These are phyloP conservation scores for Diplogasteroides magnus DNA, from an alignment of 1,140 invertebrate genomes.

Conservation along the genomic window DNA sequence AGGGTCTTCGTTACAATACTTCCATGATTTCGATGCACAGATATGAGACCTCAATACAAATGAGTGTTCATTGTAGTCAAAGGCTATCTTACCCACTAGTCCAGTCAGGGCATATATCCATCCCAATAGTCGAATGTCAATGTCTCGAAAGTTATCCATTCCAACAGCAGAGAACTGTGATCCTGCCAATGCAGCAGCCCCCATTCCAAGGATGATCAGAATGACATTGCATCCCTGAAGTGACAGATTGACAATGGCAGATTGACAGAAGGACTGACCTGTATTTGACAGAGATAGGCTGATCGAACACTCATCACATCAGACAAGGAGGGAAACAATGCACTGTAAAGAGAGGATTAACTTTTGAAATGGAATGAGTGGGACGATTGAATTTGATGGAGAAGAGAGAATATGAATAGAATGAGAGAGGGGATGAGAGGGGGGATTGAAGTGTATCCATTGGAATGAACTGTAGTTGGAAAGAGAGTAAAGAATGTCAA, in stretches of 20 bases:
- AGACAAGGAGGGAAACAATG: too few relatives aligned
- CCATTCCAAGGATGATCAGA: conserved; percentile 43
- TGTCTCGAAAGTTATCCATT: conserved; percentile 52
- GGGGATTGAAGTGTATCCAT: too few relatives aligned
- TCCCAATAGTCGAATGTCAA: conserved; percentile 45
- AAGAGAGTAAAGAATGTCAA: too few relatives aligned
- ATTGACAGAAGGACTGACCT: conserved; percentile 18
- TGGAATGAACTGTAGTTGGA: too few relatives aligned
- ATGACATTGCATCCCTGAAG: conserved; percentile 47
- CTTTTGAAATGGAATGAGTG: too few relatives aligned
- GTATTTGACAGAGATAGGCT: conserved; percentile 37
- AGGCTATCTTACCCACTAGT: conserved; percentile 20
- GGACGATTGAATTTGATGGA: too few relatives aligned
- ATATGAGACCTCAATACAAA: conserved; percentile 41
- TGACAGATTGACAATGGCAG: neutral
- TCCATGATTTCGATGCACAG: conserved; percentile 43
- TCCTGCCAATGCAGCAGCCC: conserved; percentile 45
- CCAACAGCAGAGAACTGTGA: conserved; percentile 45
- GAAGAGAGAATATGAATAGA: conserved; percentile 7
- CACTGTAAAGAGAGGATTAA: too few relatives aligned
- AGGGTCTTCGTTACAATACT: conserved; percentile 48
- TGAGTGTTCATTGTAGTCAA: too few relatives aligned
- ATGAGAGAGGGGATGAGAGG: neutral
- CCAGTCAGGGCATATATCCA: conserved; percentile 42
- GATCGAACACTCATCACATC: conserved; percentile 30